Evolutionary conservation across 2,888 invertebrate species (phyloP).

Genomic region (Cryptophagus acutangulus): DNA sequence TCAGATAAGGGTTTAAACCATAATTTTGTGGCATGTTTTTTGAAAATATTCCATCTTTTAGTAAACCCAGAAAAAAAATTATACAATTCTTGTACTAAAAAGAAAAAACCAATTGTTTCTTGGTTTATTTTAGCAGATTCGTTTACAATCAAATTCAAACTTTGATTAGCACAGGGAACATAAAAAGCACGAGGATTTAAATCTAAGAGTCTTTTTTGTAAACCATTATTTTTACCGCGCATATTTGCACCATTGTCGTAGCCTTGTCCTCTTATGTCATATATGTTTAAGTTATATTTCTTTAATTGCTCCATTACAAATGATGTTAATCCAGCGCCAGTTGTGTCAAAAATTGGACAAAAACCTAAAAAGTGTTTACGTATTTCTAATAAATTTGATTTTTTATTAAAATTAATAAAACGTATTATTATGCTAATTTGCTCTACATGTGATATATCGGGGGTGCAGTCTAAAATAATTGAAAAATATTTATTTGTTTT

Average conservation of each 20-base stretch:
- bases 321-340: constrained; percentile 19
- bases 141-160: constrained; percentile 31
- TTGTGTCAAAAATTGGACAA: constrained; percentile 17
- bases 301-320: constrained; percentile 18
- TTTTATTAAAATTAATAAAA: constrained; percentile 22
- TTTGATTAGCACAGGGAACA: constrained; percentile 30
- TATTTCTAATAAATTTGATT: constrained; percentile 18
- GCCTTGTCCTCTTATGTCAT: constrained; percentile 20
- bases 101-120: constrained; percentile 24
- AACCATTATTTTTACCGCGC: constrained; percentile 24
- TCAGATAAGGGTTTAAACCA: too few relatives aligned
- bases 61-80: too few relatives aligned
- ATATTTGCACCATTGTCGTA: constrained; percentile 27
- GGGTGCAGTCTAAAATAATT: constrained; percentile 30
- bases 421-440: constrained; percentile 29
- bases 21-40: too few relatives aligned
- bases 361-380: constrained; percentile 23
- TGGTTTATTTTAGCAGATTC: constrained; percentile 22
- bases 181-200: constrained; percentile 27
- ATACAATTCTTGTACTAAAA: constrained; percentile 26
- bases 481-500: constrained; percentile 27
- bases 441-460: constrained; percentile 27
- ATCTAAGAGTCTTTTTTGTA: constrained; percentile 24
- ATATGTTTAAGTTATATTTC: constrained; percentile 14
- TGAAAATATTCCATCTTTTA: constrained; percentile 13